Base-by-base conservation (phyloP, 2,888 invertebrate genomes). In the Anagyrus pseudococci region DNA sequence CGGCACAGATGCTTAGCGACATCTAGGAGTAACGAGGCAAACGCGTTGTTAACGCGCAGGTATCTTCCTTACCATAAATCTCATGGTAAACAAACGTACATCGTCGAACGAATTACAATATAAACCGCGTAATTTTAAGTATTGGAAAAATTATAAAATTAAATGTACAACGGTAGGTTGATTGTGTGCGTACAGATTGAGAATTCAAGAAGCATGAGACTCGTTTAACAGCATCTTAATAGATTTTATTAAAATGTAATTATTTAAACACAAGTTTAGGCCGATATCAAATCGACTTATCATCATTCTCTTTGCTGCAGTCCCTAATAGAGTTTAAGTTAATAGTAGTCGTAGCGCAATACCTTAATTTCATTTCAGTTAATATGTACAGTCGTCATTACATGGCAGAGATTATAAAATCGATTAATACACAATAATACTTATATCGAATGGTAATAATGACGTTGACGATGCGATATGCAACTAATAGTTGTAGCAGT, bases 231-330 rank as follows among this genome's bases (percentile, higher is more conserved):
- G 71, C 69, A 69, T 71, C 70, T 68, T 68, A 68, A 73, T 75
- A 74, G 72, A 74, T 68, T 77, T 77, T 74, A 76, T 76, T 77
- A 74, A 76, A 73, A 74, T 71, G 73, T 67, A 73, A 75, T 74
- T 71, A 71, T 72, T 73, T 71, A 72, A 75, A 75, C 68, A 66
- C 68, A 65, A 68, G 68, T 66, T 41, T 62, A 37, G 62, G 68
- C 69, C 71, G 69, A 70, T 70, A 41, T 72, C 66, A 71, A 73
- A 74, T 70, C 69, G 69, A 69, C 15, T 29, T 44, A 68, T 54
- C 20, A 46, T 62, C 50, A 23, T 61, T 70, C 60, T 52, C 62
- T 62, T 67, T 56, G 49, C 64, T 64, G 48, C 29, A 62, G 56
- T 57, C 59, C 56, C 54, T 50, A 52, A 62, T 60, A 67, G 67